Percentiles rank a stretch among this genome's conserved stretches.
Conservation (phyloP, 2,797 vertebrate species). For the Sardinella longiceps region DNA sequence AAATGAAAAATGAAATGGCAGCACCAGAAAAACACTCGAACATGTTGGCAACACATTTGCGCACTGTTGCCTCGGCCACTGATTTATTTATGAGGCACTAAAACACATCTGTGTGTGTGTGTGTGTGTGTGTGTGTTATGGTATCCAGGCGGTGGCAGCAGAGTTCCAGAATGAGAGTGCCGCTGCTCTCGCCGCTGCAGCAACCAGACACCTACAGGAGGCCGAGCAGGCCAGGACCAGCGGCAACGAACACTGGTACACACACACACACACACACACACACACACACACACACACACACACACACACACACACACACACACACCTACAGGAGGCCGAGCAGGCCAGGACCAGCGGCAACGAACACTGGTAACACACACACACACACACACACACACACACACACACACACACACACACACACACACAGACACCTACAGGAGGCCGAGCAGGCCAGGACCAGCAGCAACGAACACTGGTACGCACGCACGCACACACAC, state of each 20-base stretch:
- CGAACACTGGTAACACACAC: conserved; percentile 86
- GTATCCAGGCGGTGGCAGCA: conserved; percentile 87
- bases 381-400: neutral
- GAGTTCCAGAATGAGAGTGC: conserved; percentile 99
- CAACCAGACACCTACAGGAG: conserved; percentile 93
- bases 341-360: conserved; percentile 85
- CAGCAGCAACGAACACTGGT: neutral
- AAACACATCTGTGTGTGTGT: neutral
- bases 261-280: conserved; percentile 27
- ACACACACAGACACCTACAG: no score
- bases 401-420: neutral
- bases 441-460: no score
- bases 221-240: conserved; percentile 89
- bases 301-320: conserved; percentile 79
- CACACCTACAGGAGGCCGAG: conserved; percentile 93
- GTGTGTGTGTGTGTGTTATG: conserved; percentile 10
- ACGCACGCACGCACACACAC: conserved; percentile 1
- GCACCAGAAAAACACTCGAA: no score
- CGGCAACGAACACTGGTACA: conserved; percentile 91
- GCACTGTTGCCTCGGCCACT: no score
- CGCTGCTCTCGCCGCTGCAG: conserved; percentile 91
- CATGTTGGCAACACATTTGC: no score
- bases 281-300: neutral
- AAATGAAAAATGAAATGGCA: no score
- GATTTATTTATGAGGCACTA: no score